A percentile compares a stretch with the other conserved stretches of the same genome.
Conservation (phyloP, 2,888 invertebrate species). For the Melanostoma scalare region DNA sequence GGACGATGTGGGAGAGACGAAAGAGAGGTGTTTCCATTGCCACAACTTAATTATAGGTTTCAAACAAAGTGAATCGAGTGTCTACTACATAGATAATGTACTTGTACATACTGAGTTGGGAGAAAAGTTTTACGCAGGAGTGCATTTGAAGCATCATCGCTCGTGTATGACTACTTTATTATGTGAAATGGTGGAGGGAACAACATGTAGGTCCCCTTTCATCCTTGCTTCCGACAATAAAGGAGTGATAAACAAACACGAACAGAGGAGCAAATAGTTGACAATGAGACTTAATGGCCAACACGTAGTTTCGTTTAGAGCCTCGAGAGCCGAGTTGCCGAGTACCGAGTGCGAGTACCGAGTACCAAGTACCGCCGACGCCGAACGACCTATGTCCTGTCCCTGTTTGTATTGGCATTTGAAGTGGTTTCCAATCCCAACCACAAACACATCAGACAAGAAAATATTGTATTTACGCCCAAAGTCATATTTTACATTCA, state of each 20-base stretch:
- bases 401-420: constrained; percentile 13
- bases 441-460: constrained; percentile 10
- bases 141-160: constrained; percentile 68
- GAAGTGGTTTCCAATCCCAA: constrained; percentile 29
- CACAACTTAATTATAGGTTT: constrained; percentile 69
- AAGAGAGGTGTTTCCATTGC: constrained; percentile 25
- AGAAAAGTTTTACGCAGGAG: constrained; percentile 66
- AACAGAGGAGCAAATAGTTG: constrained; percentile 59
- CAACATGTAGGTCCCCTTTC: constrained; percentile 10
- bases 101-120: background rate
- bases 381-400: constrained; percentile 19
- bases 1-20: background rate
- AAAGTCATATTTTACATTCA: constrained; percentile 66
- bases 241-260: constrained; percentile 65
- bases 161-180: constrained; percentile 71
- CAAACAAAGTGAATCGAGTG: constrained; percentile 27
- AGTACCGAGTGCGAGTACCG: no score
- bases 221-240: constrained; percentile 42
- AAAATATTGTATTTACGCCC: constrained; percentile 54
- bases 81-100: background rate
- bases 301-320: constrained; percentile 63
- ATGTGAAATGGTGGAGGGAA: constrained; percentile 47
- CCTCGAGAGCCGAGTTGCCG: background rate
- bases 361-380: background rate
- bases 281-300: constrained; percentile 66